Base-by-base conservation (phyloP, 2,113 vertebrate genomes). In the Tiliqua scincoides region DNA sequence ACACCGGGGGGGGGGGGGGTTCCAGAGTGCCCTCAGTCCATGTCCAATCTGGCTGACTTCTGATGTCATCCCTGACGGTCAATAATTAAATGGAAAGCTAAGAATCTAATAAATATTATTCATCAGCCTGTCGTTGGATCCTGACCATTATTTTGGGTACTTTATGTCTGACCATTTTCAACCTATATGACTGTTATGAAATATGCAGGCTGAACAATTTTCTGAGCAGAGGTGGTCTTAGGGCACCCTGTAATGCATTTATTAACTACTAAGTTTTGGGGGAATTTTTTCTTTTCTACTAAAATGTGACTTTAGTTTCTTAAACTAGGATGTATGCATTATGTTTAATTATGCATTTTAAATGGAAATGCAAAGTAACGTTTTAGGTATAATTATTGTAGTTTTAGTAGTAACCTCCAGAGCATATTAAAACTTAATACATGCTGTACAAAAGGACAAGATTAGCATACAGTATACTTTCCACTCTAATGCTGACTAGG, bases 71-170 rank as follows among this genome's bases (percentile, higher is more conserved):
- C 43, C 43, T 48, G 43, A 74, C 43, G 76, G 86, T 84, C 43
- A 83, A 84, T 85, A 84, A 89, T 90, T 93, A 85, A 87, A 89
- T 88, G 78, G 32, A 78, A 87, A 89, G 78, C 11, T 75, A 54
- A 85, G 84, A 88, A 86, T 25, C 89, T 70, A 52, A n/a, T 48
- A 88, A 40, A 88, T 74, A 74, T 21, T 90, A 62, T 90, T 92
- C 77, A 43, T 87, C 88, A 89, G 0, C 74, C 91, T 92, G 82
- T 90, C 88, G 80, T 17, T 82, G 77, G 80, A 54, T 82, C 86
- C 62, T 63, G 85, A 79, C 76, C 79, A 84, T 65, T 84, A 63
- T 84, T 88, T 90, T 79, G 65, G 0, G 0, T 90, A 65, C 71
- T 75, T 21, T 43, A 84, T 62, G 8, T n/a, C 87, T 88, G 18